Conservation (phyloP, 2,888 invertebrate species). For the Oligia fasciuncula region DNA sequence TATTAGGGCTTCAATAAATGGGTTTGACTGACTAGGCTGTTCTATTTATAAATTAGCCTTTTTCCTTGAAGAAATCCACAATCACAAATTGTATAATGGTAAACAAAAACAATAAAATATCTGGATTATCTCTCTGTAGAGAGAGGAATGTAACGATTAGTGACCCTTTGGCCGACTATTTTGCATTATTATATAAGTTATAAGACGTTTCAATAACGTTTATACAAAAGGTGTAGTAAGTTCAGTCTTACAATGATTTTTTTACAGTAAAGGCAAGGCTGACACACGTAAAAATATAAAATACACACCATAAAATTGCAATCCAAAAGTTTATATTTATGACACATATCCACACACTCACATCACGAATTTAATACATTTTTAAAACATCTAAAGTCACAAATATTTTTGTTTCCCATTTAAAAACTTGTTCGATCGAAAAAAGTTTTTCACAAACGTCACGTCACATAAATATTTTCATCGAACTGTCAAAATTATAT, state of each 20-base stretch:
- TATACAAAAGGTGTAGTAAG: neutral
- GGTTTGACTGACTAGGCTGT: neutral
- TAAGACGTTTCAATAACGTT: neutral
- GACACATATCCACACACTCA: conserved; percentile 61
- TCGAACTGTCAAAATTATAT: conserved; percentile 84
- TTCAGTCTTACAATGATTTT: conserved; percentile 13
- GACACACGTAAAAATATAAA: neutral
- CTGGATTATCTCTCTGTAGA: neutral
- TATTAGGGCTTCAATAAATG: neutral
- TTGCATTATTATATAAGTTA: neutral
- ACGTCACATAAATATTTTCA: conserved; percentile 83
- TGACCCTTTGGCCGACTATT: neutral
- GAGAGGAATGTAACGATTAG: neutral
- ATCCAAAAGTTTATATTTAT: conserved; percentile 50
- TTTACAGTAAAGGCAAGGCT: neutral
- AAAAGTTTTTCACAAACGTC: conserved; percentile 71
- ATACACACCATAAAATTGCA: conserved; percentile 59
- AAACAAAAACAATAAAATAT: neutral
- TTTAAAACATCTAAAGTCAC: conserved; percentile 32
- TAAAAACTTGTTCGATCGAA: conserved; percentile 38
- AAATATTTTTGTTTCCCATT: conserved; percentile 32
- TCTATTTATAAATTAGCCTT: neutral
- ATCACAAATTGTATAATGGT: neutral
- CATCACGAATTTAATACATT: conserved; percentile 37
- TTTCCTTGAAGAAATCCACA: neutral